These are phyloP conservation scores for Lymantria monacha DNA, from an alignment of 2,888 invertebrate species.

Conservation along the genomic window DNA sequence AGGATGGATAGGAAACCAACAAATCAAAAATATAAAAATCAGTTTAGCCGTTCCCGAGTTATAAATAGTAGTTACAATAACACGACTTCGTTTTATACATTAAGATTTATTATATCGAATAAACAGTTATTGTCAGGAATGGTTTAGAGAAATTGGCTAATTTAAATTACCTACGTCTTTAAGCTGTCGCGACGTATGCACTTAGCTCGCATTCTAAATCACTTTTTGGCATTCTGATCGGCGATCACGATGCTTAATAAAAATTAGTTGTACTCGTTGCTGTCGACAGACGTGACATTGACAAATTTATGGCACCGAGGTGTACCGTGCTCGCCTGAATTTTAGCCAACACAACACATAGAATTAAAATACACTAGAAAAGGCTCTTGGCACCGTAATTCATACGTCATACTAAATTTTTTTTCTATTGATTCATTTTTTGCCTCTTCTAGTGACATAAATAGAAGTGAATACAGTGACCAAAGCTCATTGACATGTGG, in stretches of 20 bases:
- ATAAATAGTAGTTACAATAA: no score
- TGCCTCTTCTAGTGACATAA: conserved; percentile 32
- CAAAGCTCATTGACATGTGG: conserved; percentile 43
- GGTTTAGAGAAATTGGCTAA: background rate
- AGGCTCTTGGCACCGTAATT: conserved; percentile 13
- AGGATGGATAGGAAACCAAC: no score
- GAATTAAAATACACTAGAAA: conserved; percentile 37
- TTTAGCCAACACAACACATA: conserved; percentile 30
- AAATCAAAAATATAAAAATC: no score
- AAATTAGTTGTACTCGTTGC: conserved; percentile 43
- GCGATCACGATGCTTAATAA: conserved; percentile 41
- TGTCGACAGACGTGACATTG: conserved; percentile 52
- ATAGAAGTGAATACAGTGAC: conserved; percentile 14
- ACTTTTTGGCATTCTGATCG: conserved; percentile 47
- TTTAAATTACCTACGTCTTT: background rate
- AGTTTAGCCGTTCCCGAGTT: no score
- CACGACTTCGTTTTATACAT: no score
- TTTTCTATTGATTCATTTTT: no score
- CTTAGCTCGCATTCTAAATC: conserved; percentile 22
- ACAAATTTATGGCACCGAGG: conserved; percentile 55
- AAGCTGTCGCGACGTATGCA: conserved; percentile 13
- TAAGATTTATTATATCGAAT: no score
- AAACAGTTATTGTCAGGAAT: background rate
- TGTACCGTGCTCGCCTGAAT: conserved; percentile 31
- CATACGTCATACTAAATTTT: no score